Evolutionary conservation across 30 jellyfish, hydroid and myxozoan species (phyloP), one percentile per base, ranked within the genome.

Genomic region (Hydractinia echinata): DNA sequence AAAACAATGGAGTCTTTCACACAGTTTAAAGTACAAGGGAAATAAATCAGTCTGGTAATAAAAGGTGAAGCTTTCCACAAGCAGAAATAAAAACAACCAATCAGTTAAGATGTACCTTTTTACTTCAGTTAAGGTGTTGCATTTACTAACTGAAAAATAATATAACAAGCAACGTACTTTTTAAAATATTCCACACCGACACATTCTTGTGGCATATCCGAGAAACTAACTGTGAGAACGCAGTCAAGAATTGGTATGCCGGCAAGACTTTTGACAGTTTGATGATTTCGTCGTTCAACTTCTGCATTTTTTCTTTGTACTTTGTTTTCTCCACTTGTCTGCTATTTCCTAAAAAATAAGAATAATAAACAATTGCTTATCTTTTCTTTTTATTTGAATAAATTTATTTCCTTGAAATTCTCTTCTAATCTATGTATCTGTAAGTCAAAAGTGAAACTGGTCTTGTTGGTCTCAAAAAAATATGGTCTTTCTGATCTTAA

Each of bases 201-300:
- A 87, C 84, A 61, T 82, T 83, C 13, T 96, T 93, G 69, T 95
- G 99, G 67, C 99, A 87, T 13, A 95, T 95, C 11, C 99, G 87
- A 4, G 99, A 95, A 51, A 95, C 93, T 39, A 95, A 78, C 79
- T 95, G 99, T 19, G 99, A 89, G 48, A 95, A 84, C 9, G 97
- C 97, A 8, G 97, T 89, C 50, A 89, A 87, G 84, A 95, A 95
- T 60, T 89, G 96, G 58, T 89, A 95, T 4, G 96, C 89, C 7
- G 99, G 99, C 13, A 95, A 72, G 19, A 73, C 71, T 55, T 64
- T 68, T 10, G 95, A 68, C 70, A 77, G 84, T 54, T 84, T 83
- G 4, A 55, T 61, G 64, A 89, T 83, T 52, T 67, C 88, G 8
- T 83, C 91, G 51, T 83, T 83, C 19, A 73, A 5, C 58, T 72